These are phyloP conservation scores for Holothuria glaberrima DNA, from an alignment of 35 echinoderm and acorn worm genomes.

Conservation along the genomic window DNA sequence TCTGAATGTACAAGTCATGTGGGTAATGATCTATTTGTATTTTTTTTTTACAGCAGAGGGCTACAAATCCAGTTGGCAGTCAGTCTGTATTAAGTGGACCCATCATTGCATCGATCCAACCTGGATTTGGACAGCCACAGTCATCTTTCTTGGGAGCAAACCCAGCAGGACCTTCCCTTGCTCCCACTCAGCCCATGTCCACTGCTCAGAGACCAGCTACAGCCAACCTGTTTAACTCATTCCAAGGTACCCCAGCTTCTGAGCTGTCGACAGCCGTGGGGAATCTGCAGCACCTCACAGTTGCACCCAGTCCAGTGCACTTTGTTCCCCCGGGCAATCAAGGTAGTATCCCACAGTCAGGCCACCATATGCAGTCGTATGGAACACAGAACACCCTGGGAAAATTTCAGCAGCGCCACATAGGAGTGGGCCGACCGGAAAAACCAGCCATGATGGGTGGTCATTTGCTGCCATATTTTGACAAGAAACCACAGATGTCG, in stretches of 20 bases:
- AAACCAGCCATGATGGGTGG: slow-evolving; percentile 30
- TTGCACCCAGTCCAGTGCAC: slow-evolving; percentile 42
- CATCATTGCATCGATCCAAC: slow-evolving; percentile 57
- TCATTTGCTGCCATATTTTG: neutral
- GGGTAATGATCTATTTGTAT: no score
- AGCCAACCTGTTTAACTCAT: slow-evolving; percentile 60
- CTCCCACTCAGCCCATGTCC: slow-evolving; percentile 48
- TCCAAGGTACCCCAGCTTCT: slow-evolving; percentile 54
- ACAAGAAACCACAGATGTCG: slow-evolving; percentile 42
- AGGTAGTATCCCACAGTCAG: slow-evolving; percentile 49
- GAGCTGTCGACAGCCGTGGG: slow-evolving; percentile 50
- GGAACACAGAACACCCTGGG: neutral
- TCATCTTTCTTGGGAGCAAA: slow-evolving; percentile 80
- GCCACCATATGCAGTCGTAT: slow-evolving; percentile 61
- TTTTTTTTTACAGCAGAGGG: slow-evolving; percentile 64
- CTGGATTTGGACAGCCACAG: slow-evolving; percentile 56
- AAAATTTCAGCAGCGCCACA: slow-evolving; percentile 13
- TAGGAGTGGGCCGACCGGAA: slow-evolving; percentile 27
- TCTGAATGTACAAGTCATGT: neutral
- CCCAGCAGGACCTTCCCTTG: neutral
- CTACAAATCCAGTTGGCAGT: slow-evolving; percentile 66
- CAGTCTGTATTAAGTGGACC: slow-evolving; percentile 68
- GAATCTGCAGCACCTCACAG: slow-evolving; percentile 31
- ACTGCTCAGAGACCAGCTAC: slow-evolving; percentile 20
- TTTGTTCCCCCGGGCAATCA: slow-evolving; percentile 10